These are phyloP conservation scores for Sebastes trivittatus DNA, from an alignment of 2,797 vertebrate genomes.

Conservation along the genomic window DNA sequence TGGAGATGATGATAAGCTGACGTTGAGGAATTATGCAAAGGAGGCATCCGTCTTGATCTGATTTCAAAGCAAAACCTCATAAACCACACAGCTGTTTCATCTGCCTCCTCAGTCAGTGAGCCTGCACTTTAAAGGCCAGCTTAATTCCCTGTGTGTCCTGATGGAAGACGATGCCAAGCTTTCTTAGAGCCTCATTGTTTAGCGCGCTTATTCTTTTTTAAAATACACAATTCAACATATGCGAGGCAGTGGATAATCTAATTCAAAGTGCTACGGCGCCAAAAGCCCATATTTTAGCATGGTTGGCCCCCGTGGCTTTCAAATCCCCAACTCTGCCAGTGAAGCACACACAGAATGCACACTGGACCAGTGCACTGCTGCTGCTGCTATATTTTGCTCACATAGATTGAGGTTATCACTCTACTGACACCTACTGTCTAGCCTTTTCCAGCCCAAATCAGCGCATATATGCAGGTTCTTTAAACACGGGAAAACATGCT, in stretches of 20 bases:
- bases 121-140: constrained; percentile 70
- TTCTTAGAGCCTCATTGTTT: constrained; percentile 64
- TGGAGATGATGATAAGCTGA: constrained; percentile 90
- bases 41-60: constrained; percentile 90
- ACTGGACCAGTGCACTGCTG: background rate
- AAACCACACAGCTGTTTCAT: constrained; percentile 88
- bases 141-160: constrained; percentile 59
- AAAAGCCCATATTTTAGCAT: constrained; percentile 40
- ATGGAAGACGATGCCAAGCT: constrained; percentile 64
- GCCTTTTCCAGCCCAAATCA: too few species aligned
- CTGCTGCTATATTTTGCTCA: constrained; percentile 19
- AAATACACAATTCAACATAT: constrained; percentile 29
- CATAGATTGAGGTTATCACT: constrained; percentile 40
- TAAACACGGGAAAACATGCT: too few species aligned
- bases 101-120: constrained; percentile 78
- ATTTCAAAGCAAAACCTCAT: constrained; percentile 89
- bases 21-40: constrained; percentile 89
- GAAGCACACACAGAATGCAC: constrained; percentile 28
- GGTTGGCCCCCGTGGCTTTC: constrained; percentile 29
- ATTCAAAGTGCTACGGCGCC: constrained; percentile 33
- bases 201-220: background rate
- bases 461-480: too few species aligned
- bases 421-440: constrained; percentile 21
- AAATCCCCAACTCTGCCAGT: constrained; percentile 18
- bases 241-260: constrained; percentile 16